These are phyloP conservation scores for Camponotus fellah DNA, from an alignment of 2,888 invertebrate species.

Conservation along the genomic window DNA sequence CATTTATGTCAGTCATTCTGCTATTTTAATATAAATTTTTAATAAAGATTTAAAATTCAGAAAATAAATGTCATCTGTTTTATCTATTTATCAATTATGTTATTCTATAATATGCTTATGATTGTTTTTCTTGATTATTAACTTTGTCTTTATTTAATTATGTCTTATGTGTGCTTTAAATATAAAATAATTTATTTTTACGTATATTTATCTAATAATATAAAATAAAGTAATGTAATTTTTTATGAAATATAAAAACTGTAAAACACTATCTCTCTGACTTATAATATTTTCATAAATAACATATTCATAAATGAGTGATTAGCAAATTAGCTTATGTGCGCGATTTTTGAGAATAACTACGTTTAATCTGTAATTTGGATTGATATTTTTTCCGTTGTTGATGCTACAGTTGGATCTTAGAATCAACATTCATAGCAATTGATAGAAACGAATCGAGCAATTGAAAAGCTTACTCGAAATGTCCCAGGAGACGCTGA, in stretches of 20 bases:
- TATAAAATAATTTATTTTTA: neutral
- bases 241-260: neutral
- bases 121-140: neutral
- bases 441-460: conserved; percentile 36
- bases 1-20: neutral
- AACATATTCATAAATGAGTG: neutral
- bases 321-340: neutral
- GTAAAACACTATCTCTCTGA: neutral
- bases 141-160: conserved; percentile 1
- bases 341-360: neutral
- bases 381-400: neutral
- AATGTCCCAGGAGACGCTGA: conserved; percentile 28
- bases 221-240: neutral
- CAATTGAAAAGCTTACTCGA: conserved; percentile 27
- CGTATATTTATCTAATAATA: neutral
- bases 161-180: neutral
- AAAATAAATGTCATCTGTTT: conserved; percentile 12
- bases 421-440: conserved; percentile 30
- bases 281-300: neutral
- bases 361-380: neutral
- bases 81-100: neutral
- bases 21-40: neutral
- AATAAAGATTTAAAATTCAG: neutral
- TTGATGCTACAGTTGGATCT: neutral
- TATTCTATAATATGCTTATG: neutral